Evolutionary conservation across 2,797 vertebrate species (phyloP), one percentile per base, ranked within the genome.

Genomic region (Limosa lapponica): DNA sequence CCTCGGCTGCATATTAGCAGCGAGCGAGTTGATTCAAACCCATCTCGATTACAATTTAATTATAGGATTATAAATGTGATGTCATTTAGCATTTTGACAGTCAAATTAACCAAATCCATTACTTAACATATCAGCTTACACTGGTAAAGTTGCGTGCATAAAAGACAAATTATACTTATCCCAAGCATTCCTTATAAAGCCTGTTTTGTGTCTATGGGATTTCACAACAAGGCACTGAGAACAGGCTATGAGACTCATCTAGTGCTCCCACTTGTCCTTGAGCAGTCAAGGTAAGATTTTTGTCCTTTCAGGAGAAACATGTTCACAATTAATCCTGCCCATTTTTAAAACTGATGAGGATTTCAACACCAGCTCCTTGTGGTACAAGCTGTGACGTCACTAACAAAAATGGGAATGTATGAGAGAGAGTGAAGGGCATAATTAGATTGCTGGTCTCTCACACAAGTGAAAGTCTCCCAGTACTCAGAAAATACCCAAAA

Each of bases 41-140:
- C 32, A 67, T 79, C 75, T 64, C 30, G 1, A 88, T 64, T 93
- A 61, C 67, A 86, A 49, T 89, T 88, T 88, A 95, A 90, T 94
- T 90, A 84, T 32, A 79, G 48, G 57, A 79, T 78, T 88, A 94
- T 75, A 85, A 52, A 88, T 75, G 75, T 74, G 64, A 71, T 80
- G 44, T 75, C 81, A 72, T 83, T 91, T 89, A 95, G 72, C 72
- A 91, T 91, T 94, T 59, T 77, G 87, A 89, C 87, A 94, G 90
- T 43, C 64, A 89, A 93, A 91, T 91, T 93, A 89, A 86, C 81
- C n/a, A 89, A 58, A 91, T 62, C 84, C 72, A 86, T 80, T 91
- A 69, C 77, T 86, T 93, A 82, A 74, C 48, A 82, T 39, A 82
- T 67, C 77, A 86, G 72, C 24, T 86, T 82, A 93, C 25, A 39